Conservation (phyloP, 2,113 vertebrate species). For the Corythornis madagascariensis region DNA sequence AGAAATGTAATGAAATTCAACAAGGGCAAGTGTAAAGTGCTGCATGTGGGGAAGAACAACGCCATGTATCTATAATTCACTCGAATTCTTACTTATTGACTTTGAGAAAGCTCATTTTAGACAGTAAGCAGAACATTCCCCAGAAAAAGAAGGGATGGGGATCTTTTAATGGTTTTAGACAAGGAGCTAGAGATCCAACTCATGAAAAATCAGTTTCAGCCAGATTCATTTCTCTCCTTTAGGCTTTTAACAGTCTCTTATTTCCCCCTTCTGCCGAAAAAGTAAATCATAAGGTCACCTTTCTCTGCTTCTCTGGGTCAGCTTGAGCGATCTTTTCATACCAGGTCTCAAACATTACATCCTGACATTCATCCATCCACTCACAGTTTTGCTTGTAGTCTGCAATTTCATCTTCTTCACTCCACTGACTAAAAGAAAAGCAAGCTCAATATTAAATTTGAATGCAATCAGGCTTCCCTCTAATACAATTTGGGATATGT, state of each 20-base stretch:
- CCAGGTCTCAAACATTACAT: conserved; percentile 96
- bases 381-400: conserved; percentile 95
- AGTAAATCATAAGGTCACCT: conserved; percentile 77
- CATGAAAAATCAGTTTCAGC: not conserved
- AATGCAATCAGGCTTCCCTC: not conserved
- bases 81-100: not conserved
- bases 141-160: not conserved
- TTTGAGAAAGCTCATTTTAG: not conserved
- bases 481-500: not conserved
- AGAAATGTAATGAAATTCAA: too few relatives aligned
- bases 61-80: too few relatives aligned
- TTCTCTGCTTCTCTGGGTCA: conserved; percentile 89
- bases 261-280: not conserved
- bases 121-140: not conserved
- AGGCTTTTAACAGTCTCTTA: not conserved
- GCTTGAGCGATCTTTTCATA: conserved; percentile 95
- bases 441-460: not conserved
- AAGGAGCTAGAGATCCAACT: not conserved
- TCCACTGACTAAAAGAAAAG: conserved; percentile 87
- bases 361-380: conserved; percentile 98
- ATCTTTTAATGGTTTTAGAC: not conserved
- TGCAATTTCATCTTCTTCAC: conserved; percentile 93
- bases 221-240: not conserved
- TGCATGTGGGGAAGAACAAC: too few relatives aligned
- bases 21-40: too few relatives aligned